Percentiles rank a stretch among this genome's conserved stretches.
phyloP scores from a whole-genome alignment of 2,113 vertebrate genomes.

The Onychostruthus taczanowskii region DNA sequence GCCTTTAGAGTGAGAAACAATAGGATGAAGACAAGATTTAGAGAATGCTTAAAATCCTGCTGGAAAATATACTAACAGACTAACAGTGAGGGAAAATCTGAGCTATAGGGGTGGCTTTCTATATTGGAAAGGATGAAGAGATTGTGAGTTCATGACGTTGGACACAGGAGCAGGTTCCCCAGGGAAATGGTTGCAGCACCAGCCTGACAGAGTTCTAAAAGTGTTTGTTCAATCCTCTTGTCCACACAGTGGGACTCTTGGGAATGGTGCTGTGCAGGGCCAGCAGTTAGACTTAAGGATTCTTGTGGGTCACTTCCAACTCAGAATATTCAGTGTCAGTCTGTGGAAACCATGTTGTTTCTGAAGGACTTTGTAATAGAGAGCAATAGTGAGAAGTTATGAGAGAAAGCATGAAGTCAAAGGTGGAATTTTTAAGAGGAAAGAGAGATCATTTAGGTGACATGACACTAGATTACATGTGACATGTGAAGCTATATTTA shows the following conservation, averaged over 20 bases:
- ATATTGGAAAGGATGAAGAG: not conserved
- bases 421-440: not conserved
- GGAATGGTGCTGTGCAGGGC: not conserved
- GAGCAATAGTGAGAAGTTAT: not conserved
- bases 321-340: not conserved
- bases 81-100: not conserved
- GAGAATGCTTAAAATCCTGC: not conserved
- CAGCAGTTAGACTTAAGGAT: not conserved
- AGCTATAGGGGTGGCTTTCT: not conserved
- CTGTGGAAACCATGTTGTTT: not conserved
- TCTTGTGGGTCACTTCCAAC: not conserved
- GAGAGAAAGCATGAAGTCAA: not conserved
- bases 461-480: not conserved
- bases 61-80: not conserved
- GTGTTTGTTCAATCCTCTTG: not conserved
- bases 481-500: not conserved
- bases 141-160: not conserved
- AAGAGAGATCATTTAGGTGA: not conserved
- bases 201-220: not conserved
- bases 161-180: not conserved
- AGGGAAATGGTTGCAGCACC: not conserved
- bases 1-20: not conserved
- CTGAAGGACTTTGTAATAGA: not conserved
- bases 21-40: not conserved
- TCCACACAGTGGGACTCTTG: not conserved